Evolutionary conservation across 2,113 vertebrate genomes (phyloP).

Genomic region (Montifringilla adamsi): DNA sequence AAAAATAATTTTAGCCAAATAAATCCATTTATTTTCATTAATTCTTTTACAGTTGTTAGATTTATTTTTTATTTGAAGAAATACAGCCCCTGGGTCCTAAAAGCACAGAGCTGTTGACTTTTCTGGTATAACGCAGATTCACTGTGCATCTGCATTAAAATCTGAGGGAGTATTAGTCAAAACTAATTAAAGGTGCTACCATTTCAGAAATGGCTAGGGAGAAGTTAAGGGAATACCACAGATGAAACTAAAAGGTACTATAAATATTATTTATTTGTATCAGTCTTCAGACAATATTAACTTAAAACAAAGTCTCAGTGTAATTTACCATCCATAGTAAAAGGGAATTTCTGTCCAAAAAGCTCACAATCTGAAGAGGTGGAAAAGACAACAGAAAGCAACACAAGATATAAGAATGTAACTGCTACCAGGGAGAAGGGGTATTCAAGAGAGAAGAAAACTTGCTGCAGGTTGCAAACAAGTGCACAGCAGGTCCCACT

Average conservation of each 20-base stretch:
- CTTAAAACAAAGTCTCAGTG: not conserved
- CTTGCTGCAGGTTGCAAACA: not conserved
- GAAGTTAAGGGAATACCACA: not conserved
- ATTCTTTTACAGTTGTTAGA: not conserved
- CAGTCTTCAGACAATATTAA: not conserved
- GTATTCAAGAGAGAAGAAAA: not conserved
- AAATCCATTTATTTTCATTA: not conserved
- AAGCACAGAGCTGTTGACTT: not conserved
- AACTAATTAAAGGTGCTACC: not conserved
- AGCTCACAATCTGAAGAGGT: not conserved
- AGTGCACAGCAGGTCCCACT: not conserved
- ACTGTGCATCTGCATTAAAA: not conserved
- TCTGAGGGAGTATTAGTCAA: not conserved
- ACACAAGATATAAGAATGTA: not conserved
- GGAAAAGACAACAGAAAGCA: not conserved
- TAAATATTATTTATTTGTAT: constrained; percentile 34
- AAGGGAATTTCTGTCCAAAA: not conserved
- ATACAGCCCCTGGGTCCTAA: not conserved
- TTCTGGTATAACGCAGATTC: not conserved
- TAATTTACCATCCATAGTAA: not conserved
- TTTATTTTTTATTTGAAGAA: not conserved
- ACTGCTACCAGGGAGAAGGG: not conserved
- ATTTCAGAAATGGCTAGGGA: not conserved
- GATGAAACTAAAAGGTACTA: not conserved
- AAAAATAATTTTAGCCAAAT: not conserved